Percentiles rank a stretch among this genome's conserved stretches.
Evolutionary conservation across 1,140 invertebrate species (phyloP).

Genomic region (Ostrea edulis): DNA sequence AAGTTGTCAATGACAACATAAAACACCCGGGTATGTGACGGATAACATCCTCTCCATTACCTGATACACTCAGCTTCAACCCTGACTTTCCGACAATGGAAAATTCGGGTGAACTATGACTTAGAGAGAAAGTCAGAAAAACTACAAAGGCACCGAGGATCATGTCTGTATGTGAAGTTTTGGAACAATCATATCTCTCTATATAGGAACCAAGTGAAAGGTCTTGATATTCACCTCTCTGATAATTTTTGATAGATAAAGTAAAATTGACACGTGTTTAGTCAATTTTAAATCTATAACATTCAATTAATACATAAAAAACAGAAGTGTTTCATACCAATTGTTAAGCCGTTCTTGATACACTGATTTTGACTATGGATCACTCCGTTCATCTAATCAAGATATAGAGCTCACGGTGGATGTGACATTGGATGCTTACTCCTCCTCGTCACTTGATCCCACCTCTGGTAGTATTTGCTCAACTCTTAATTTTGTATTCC

Average conservation of each 20-base stretch:
- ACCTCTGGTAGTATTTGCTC: too few relatives aligned
- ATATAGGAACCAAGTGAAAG: not conserved
- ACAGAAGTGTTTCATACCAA: too few relatives aligned
- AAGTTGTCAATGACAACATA: not conserved
- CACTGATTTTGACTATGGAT: too few relatives aligned
- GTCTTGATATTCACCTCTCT: not conserved
- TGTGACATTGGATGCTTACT: too few relatives aligned
- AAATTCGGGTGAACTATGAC: not conserved
- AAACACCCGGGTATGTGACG: not conserved
- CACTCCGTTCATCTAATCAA: too few relatives aligned
- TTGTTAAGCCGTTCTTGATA: too few relatives aligned
- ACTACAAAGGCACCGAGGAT: not conserved
- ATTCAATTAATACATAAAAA: too few relatives aligned
- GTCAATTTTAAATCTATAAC: too few relatives aligned
- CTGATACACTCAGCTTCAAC: not conserved
- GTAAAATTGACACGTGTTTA: too few relatives aligned
- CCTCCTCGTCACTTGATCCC: too few relatives aligned
- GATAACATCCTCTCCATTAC: not conserved
- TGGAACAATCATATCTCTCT: not conserved
- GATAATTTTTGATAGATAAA: not conserved
- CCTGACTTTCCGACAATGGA: constrained; percentile 16
- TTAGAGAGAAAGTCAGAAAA: not conserved
- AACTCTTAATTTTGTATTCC: too few relatives aligned
- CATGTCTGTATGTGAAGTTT: not conserved
- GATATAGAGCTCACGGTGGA: too few relatives aligned